A percentile compares a stretch with the other conserved stretches of the same genome.
Evolutionary conservation across 2,113 vertebrate genomes (phyloP).

Genomic region (Rhombomys opimus): DNA sequence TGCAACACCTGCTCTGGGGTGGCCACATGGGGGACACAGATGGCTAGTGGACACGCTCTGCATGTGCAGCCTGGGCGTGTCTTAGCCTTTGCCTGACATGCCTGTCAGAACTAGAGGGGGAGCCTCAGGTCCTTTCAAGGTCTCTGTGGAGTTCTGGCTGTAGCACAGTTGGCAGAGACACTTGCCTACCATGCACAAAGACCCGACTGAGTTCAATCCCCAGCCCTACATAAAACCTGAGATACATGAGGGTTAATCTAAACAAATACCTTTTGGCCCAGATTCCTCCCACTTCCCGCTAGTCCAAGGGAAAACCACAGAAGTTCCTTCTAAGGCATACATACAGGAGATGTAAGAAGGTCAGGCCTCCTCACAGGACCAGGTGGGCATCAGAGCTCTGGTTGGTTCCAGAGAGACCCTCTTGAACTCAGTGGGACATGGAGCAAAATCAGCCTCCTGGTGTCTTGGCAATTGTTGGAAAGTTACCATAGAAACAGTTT

Average conservation of each 20-base stretch:
- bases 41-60: rapidly evolving
- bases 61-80: rapidly evolving
- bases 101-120: neutral
- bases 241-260: neutral
- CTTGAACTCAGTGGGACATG: rapidly evolving
- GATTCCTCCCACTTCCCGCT: neutral
- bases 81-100: neutral
- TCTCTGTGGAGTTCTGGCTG: neutral
- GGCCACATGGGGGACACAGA: rapidly evolving
- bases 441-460: rapidly evolving
- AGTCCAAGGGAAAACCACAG: neutral
- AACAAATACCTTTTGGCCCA: neutral
- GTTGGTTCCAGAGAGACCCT: neutral
- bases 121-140: neutral
- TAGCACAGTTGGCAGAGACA: neutral
- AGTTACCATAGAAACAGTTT: neutral
- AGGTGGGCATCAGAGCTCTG: rapidly evolving
- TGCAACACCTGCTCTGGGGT: neutral
- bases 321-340: no score
- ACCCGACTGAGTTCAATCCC: neutral
- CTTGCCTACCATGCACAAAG: neutral
- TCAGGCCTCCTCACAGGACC: neutral
- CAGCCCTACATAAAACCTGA: neutral
- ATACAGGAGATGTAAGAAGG: rapidly evolving
- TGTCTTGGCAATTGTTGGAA: no score